Evolutionary conservation across 2,797 vertebrate genomes (phyloP).

Genomic region (Channallabes apus): DNA sequence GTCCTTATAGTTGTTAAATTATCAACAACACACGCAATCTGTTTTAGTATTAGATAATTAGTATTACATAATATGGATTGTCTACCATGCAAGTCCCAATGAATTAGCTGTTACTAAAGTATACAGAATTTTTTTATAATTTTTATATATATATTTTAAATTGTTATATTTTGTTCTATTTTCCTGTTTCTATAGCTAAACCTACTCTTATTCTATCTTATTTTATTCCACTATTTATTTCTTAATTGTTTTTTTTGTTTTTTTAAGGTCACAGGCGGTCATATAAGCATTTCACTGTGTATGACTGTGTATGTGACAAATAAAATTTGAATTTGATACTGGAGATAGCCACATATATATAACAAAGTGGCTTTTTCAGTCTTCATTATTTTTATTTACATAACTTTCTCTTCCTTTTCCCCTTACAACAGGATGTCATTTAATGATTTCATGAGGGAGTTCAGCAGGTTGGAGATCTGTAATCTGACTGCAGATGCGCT

Average conservation of each 20-base stretch:
- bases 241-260: no score
- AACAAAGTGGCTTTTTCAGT: background rate
- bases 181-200: no score
- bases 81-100: background rate
- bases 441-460: constrained; percentile 77
- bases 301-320: no score
- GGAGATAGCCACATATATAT: background rate
- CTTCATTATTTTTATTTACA: background rate
- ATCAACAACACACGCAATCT: no score
- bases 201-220: no score
- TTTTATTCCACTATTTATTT: no score
- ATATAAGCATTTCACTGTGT: no score
- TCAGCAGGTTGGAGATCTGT: constrained; percentile 82
- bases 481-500: constrained; percentile 83
- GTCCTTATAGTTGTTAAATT: background rate
- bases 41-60: background rate
- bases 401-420: background rate
- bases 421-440: constrained; percentile 77
- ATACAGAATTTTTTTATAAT: no score
- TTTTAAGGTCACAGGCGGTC: no score
- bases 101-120: background rate
- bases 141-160: no score
- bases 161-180: no score
- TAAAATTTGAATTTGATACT: no score
- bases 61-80: background rate